These are phyloP conservation scores for Falcaria lacertinaria DNA, from an alignment of 2,888 invertebrate species.

Conservation along the genomic window DNA sequence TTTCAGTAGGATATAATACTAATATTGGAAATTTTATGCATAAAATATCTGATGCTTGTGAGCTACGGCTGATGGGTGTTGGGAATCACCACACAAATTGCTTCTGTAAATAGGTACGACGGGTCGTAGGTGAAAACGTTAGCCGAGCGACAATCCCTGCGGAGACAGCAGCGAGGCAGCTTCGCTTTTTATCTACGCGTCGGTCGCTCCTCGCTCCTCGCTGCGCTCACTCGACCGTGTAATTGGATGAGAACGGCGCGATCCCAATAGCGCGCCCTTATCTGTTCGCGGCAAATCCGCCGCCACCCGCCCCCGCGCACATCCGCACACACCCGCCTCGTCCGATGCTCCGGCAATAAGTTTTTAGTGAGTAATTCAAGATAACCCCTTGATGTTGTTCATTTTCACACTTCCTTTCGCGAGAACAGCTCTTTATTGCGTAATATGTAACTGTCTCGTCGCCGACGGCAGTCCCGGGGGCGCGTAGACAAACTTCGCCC, in stretches of 20 bases:
- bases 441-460: constrained; percentile 78
- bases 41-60: neutral
- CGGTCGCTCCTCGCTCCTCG: constrained; percentile 61
- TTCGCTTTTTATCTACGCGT: constrained; percentile 66
- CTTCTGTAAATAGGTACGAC: constrained; percentile 42
- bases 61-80: constrained; percentile 15
- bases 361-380: constrained; percentile 80
- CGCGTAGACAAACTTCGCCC: constrained; percentile 67
- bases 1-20: too few species aligned
- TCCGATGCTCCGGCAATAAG: constrained; percentile 65
- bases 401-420: constrained; percentile 80
- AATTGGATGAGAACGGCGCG: constrained; percentile 79
- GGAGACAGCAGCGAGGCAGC: constrained; percentile 67
- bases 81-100: constrained; percentile 38
- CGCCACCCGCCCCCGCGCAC: constrained; percentile 35
- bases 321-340: constrained; percentile 31
- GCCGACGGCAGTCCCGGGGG: constrained; percentile 73
- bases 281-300: constrained; percentile 77
- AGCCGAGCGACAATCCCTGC: constrained; percentile 74
- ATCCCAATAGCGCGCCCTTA: constrained; percentile 79
- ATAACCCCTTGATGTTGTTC: constrained; percentile 80
- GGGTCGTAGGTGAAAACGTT: constrained; percentile 70
- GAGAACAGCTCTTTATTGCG: constrained; percentile 80
- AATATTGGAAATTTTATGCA: too few species aligned
- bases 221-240: constrained; percentile 77